Evolutionary conservation across 2,797 vertebrate genomes (phyloP), one percentile per base, ranked within the genome.

Genomic region (Macroramphosus scolopax): DNA sequence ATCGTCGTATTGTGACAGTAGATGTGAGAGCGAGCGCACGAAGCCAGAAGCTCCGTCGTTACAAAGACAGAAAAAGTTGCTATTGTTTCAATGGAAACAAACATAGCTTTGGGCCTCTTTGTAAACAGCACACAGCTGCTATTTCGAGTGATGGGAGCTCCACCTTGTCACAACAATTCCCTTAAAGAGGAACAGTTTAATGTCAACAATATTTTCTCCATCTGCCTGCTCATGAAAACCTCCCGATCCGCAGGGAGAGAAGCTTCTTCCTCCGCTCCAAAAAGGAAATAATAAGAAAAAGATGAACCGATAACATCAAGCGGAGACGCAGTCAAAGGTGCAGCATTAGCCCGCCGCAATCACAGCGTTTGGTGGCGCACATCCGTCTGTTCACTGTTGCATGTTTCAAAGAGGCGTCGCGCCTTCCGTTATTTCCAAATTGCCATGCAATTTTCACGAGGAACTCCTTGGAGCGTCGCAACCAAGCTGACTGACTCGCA

Each of bases 121-220:
- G 88, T 88, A 87, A 89, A 89, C 83, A 83, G 83, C 77, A 86
- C 82, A 86, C 87, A 89, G 85, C 83, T 90, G 86, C 86, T 91
- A 87, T 90, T 86, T 88, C 75, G 64, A 89, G 85, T 87, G 89
- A 89, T 82, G 83, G 88, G 87, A 89, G 85, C 89, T 88, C 87
- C 88, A 89, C 89, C 89, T 89, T 90, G 88, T 90, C 89, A 90
- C 87, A 89, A 88, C 87, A 89, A 78, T 87, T 88, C 85, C 85
- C 88, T 88, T 87, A 89, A 90, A 89, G 85, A 89, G 84, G 81
- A 90, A 89, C 87, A 89, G 88, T 90, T 90, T 90, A 91, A 89
- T 89, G 88, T 91, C 90, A 91, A 88, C 88, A 89, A 81, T 87
- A 88, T 87, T 88, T 87, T 87, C 86, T 89, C 87, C 84, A 87